A percentile compares a stretch with the other conserved stretches of the same genome.
phyloP scores from a whole-genome alignment of 2,888 invertebrate genomes.

The Nomada hirtipes region DNA sequence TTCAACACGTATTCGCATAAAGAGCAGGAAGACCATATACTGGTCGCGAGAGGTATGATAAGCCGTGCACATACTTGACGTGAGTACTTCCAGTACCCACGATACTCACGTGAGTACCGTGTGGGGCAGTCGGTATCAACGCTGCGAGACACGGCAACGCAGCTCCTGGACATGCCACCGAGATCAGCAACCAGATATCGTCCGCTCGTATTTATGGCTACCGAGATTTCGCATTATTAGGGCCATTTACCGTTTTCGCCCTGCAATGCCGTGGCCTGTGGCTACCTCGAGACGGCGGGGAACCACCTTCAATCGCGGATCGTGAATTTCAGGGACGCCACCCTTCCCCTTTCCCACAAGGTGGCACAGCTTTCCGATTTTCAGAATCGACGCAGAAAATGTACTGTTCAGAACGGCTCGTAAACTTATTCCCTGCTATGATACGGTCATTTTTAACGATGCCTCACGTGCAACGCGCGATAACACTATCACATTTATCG shows the following conservation, averaged over 20 bases:
- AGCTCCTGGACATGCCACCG: slow-evolving; percentile 79
- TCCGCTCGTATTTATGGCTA: slow-evolving; percentile 82
- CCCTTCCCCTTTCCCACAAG: neutral
- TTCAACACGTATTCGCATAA: slow-evolving; percentile 71
- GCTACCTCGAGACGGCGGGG: slow-evolving; percentile 48
- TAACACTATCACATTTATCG: slow-evolving; percentile 22
- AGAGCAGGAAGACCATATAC: slow-evolving; percentile 79
- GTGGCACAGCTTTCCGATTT: neutral
- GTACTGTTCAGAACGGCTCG: neutral
- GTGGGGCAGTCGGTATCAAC: slow-evolving; percentile 77
- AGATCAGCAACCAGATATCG: slow-evolving; percentile 81
- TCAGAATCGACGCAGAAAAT: neutral
- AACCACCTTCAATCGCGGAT: slow-evolving; percentile 61
- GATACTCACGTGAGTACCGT: slow-evolving; percentile 69
- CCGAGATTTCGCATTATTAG: slow-evolving; percentile 84
- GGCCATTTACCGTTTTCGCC: slow-evolving; percentile 82
- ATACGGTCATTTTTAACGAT: slow-evolving; percentile 15
- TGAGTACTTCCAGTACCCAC: slow-evolving; percentile 74
- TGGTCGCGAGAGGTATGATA: slow-evolving; percentile 74
- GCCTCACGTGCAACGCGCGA: slow-evolving; percentile 1
- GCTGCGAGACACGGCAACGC: slow-evolving; percentile 80
- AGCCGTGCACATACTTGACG: slow-evolving; percentile 79
- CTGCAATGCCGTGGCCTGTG: slow-evolving; percentile 76
- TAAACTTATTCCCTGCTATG: neutral
- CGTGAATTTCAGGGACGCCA: slow-evolving; percentile 55